Conservation (phyloP, 1,140 invertebrate genomes). For the Ganaspis sp. region DNA sequence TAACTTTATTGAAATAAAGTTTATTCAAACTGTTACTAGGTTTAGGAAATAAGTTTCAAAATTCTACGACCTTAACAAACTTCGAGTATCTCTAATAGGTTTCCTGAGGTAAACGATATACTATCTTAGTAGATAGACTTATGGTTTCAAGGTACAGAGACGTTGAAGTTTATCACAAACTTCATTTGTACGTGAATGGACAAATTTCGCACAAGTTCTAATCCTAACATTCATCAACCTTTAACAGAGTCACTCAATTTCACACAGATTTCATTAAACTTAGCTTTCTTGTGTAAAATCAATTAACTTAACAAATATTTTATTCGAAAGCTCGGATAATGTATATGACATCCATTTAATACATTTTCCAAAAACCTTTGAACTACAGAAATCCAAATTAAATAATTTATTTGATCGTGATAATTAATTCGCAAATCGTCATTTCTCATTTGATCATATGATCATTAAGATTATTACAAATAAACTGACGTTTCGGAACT, state of each 20-base stretch:
- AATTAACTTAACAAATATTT: no score
- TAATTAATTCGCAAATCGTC: no score
- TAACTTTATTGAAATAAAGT: neutral
- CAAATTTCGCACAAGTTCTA: neutral
- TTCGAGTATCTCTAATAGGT: slow-evolving; percentile 1
- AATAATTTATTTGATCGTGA: no score
- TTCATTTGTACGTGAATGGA: slow-evolving; percentile 7
- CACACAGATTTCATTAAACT: neutral
- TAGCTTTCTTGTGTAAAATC: neutral
- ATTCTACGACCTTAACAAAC: neutral
- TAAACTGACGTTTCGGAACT: no score
- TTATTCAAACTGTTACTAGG: neutral
- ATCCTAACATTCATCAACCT: neutral
- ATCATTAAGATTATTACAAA: no score
- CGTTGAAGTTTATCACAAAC: slow-evolving; percentile 9
- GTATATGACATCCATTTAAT: no score
- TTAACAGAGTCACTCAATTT: neutral
- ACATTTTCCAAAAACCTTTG: no score
- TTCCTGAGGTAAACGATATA: slow-evolving; percentile 27
- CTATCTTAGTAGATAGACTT: slow-evolving; percentile 12
- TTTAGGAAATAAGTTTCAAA: neutral
- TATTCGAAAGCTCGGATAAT: no score
- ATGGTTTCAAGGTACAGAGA: slow-evolving; percentile 14
- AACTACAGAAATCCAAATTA: no score
- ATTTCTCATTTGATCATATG: no score